Base-by-base conservation (phyloP, 2,888 invertebrate species). In the Ischnus inquisitorius region DNA sequence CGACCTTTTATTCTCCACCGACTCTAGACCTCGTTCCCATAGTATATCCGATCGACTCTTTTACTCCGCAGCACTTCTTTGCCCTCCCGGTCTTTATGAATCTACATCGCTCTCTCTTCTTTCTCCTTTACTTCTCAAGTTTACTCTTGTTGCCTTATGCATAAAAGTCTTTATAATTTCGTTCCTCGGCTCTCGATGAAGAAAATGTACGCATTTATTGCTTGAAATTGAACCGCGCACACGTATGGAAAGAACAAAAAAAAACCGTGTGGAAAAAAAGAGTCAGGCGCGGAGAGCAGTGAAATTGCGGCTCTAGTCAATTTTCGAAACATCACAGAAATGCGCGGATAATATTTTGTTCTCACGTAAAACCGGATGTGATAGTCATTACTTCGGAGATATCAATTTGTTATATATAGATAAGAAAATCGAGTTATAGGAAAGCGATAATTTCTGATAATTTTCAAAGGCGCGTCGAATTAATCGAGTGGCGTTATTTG, bases 21-120 rank as follows among this genome's bases (percentile, higher is more conserved):
- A 79, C 71, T 67, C 57, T 1, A 54, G 34, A 69, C 62, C 68
- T 12, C 19, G 46, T 74, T 76, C 22, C 28, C 48, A 51, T 62
- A 39, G 34, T 10, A 28, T 14, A 64, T 54, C 65, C 54, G 34
- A 46, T 75, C 69, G 34, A 25, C 43, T 62, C 51, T 71, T 51
- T 75, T 74, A 72, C 79, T 76, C 34, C 72, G 41, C 57, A 67
- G 67, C 81, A 79, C 83, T 86, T 79, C 43, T 79, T 85, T 83
- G 76, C 84, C 79, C 79, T 85, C 81, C 68, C 79, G 85, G 81
- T 79, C 82, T 86, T 82, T 84, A 83, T 86, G 85, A 82, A 75
- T 88, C 86, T 82, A 85, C 87, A 87, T 86, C 84, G 81, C 83
- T 85, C 86, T 85, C 69, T 84, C 86, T 84, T 81, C 85, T 85